Evolutionary conservation across 2,113 vertebrate genomes (phyloP).

Genomic region (Osmerus mordax): DNA sequence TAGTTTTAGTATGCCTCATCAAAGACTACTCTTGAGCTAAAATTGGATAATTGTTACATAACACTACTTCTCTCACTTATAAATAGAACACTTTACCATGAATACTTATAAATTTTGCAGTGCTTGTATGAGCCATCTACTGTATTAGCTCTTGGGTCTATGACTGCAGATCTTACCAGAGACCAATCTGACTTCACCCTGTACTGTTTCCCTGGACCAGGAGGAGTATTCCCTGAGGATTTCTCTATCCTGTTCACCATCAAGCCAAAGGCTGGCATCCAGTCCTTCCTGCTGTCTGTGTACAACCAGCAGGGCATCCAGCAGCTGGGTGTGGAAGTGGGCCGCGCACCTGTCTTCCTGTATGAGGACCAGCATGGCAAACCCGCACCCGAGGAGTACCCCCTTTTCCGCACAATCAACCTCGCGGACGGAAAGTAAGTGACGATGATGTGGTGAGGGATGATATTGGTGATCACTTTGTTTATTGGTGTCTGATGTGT

Average conservation of each 20-base stretch:
- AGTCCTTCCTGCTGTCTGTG: conserved; percentile 92
- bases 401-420: conserved; percentile 89
- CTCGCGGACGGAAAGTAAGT: conserved; percentile 96
- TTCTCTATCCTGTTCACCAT: conserved; percentile 97
- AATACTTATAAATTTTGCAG: too few species aligned
- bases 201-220: conserved; percentile 57
- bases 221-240: conserved; percentile 88
- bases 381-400: conserved; percentile 90
- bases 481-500: too few species aligned
- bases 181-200: neutral
- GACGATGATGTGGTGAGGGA: neutral
- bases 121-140: too few species aligned
- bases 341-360: conserved; percentile 88
- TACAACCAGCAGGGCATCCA: conserved; percentile 94
- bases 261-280: conserved; percentile 88
- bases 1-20: too few species aligned
- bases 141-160: too few species aligned
- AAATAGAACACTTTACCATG: too few species aligned
- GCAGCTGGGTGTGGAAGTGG: conserved; percentile 94
- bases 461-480: too few species aligned
- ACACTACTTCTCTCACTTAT: too few species aligned
- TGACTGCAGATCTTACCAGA: too few species aligned
- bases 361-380: conserved; percentile 95
- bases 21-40: too few species aligned
- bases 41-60: too few species aligned